phyloP scores from a whole-genome alignment of 2,797 vertebrate genomes.

The Pipistrellus pygmaeus region DNA sequence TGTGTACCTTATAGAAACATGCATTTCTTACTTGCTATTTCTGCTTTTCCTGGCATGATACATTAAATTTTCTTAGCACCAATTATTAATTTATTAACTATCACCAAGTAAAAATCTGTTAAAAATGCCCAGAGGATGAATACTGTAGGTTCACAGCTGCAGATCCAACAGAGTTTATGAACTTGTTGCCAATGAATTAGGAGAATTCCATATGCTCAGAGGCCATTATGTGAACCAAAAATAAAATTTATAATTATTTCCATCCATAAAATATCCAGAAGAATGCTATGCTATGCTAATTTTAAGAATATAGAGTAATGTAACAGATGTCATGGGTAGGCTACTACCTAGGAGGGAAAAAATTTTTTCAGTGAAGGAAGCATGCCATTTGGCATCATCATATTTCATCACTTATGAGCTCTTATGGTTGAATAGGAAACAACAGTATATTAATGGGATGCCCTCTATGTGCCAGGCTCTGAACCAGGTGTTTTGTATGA shows the following conservation, averaged over 20 bases:
- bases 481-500: not conserved
- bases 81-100: constrained; percentile 70
- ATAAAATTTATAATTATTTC: constrained; percentile 68
- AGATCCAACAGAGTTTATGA: constrained; percentile 31
- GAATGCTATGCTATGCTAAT: constrained; percentile 39
- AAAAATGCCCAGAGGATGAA: constrained; percentile 31
- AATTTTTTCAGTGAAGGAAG: not conserved
- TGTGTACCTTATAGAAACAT: not conserved
- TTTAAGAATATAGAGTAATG: constrained; percentile 21
- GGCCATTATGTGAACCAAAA: constrained; percentile 61
- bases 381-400: not conserved
- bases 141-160: constrained; percentile 41
- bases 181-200: not conserved
- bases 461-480: not conserved
- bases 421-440: not conserved
- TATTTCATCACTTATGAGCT: constrained; percentile 28
- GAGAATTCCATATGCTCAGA: constrained; percentile 40
- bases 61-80: constrained; percentile 44
- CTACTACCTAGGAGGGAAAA: not conserved
- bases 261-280: constrained; percentile 46
- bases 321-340: constrained; percentile 27
- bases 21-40: constrained; percentile 1
- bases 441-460: not conserved
- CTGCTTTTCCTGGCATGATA: constrained; percentile 43
- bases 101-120: constrained; percentile 35